phyloP scores from a whole-genome alignment of 2,797 vertebrate species.

The Sebastes trivittatus region DNA sequence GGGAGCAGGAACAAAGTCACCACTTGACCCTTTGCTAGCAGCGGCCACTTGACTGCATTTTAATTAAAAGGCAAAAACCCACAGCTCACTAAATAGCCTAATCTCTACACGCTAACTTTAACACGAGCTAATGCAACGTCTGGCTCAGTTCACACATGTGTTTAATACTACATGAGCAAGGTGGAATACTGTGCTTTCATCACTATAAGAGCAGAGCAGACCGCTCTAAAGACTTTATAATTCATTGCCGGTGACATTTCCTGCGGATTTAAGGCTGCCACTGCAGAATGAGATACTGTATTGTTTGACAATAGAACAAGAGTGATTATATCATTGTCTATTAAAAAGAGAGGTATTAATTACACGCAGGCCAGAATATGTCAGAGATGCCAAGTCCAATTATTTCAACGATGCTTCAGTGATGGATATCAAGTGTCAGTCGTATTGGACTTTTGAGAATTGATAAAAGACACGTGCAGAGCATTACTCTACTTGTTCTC shows the following conservation, averaged over 20 bases:
- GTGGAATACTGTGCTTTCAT: constrained; percentile 31
- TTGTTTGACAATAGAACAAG: constrained; percentile 34
- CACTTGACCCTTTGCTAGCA: constrained; percentile 76
- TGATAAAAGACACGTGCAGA: neutral
- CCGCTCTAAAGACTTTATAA: neutral
- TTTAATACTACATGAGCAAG: constrained; percentile 61
- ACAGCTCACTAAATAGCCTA: constrained; percentile 62
- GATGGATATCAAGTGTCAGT: constrained; percentile 26
- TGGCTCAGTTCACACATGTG: constrained; percentile 41
- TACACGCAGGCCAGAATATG: constrained; percentile 2
- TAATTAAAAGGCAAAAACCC: constrained; percentile 80
- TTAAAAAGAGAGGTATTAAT: constrained; percentile 34
- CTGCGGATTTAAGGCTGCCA: constrained; percentile 16
- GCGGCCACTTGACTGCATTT: constrained; percentile 75
- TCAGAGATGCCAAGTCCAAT: constrained; percentile 26
- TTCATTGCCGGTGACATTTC: constrained; percentile 19
- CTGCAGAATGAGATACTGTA: constrained; percentile 11
- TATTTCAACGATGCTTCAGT: constrained; percentile 10
- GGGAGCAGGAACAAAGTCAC: constrained; percentile 75
- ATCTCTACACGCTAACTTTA: constrained; percentile 68
- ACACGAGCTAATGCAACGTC: constrained; percentile 53
- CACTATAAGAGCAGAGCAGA: constrained; percentile 25
- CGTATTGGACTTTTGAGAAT: constrained; percentile 7
- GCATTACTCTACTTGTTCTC: neutral
- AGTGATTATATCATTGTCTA: constrained; percentile 19